Evolutionary conservation across 2,888 invertebrate species (phyloP).

Genomic region (Hypena proboscidalis): DNA sequence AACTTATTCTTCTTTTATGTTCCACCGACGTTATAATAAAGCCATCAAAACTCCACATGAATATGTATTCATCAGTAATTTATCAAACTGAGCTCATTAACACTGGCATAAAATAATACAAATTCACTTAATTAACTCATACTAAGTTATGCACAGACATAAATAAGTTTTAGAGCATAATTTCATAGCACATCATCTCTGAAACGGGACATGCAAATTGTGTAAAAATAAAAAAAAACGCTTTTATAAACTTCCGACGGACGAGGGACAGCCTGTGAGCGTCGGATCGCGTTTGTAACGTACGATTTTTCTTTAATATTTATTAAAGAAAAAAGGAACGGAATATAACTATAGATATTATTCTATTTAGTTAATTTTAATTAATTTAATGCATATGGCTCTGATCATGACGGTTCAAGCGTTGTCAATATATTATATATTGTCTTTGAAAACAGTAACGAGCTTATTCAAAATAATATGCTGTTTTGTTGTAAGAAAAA

Average conservation of each 20-base stretch:
- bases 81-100: constrained; percentile 32
- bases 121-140: constrained; percentile 50
- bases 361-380: no score
- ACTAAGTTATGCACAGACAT: constrained; percentile 68
- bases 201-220: constrained; percentile 82
- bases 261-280: constrained; percentile 48
- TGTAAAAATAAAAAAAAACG: constrained; percentile 80
- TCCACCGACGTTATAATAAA: no score
- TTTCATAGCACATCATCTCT: constrained; percentile 78
- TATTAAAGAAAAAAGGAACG: no score
- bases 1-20: no score
- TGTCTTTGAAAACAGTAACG: no score
- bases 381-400: no score
- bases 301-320: constrained; percentile 31
- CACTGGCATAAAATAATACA: constrained; percentile 37
- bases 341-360: no score
- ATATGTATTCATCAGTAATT: constrained; percentile 26
- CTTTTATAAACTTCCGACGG: constrained; percentile 78
- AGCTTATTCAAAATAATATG: no score
- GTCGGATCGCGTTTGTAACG: constrained; percentile 53
- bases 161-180: constrained; percentile 76
- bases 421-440: no score
- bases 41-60: no score
- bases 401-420: no score
- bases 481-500: no score